Evolutionary conservation across 1,140 invertebrate species (phyloP).

Genomic region (Lepidostoma basale): DNA sequence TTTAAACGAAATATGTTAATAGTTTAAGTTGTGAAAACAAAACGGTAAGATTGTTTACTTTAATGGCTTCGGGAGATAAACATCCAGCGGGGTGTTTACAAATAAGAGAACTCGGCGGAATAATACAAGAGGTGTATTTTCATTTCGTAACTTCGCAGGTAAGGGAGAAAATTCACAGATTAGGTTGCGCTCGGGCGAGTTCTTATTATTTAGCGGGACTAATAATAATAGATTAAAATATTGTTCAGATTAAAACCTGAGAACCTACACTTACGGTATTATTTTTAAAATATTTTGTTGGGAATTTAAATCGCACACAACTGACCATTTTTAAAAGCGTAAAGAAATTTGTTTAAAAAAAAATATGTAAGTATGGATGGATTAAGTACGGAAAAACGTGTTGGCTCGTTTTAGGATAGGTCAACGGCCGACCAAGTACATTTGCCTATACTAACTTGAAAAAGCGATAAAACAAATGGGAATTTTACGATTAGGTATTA

Average conservation of each 20-base stretch:
- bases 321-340: too few species aligned
- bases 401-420: not conserved
- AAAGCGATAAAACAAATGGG: conserved; percentile 23
- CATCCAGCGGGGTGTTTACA: conserved; percentile 8
- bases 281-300: too few species aligned
- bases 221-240: too few species aligned
- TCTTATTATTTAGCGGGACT: too few species aligned
- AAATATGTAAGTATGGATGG: too few species aligned
- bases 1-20: conserved; percentile 39
- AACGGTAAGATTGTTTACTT: conserved; percentile 34
- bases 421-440: not conserved
- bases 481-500: conserved; percentile 22
- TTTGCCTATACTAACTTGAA: not conserved
- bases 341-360: too few species aligned
- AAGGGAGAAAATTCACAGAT: not conserved
- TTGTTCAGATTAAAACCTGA: too few species aligned
- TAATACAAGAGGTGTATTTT: not conserved
- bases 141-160: conserved; percentile 5
- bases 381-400: not conserved
- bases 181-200: too few species aligned
- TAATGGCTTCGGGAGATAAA: conserved; percentile 18
- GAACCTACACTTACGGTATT: too few species aligned
- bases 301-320: too few species aligned
- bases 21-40: conserved; percentile 37
- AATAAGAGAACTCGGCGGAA: not conserved